A percentile compares a stretch with the other conserved stretches of the same genome.
Conservation (phyloP, 1,140 invertebrate genomes). For the Ceratoteleas bidentatus region DNA sequence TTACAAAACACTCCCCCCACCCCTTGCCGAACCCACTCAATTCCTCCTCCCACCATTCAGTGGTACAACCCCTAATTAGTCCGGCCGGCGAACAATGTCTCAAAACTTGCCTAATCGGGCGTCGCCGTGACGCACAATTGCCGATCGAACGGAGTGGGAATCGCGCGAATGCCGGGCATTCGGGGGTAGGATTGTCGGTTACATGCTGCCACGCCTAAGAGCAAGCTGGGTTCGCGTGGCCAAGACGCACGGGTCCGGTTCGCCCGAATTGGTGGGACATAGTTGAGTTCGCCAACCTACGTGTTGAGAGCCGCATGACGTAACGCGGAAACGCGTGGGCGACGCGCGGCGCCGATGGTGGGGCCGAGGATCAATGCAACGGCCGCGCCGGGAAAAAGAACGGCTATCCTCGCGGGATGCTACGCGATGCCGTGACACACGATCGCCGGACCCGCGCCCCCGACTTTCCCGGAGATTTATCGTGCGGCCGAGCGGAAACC, state of each 20-base stretch:
- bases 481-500: conserved; percentile 45
- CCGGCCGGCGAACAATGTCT: too few relatives aligned
- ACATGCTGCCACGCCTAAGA: background rate
- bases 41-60: too few relatives aligned
- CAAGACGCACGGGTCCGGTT: background rate
- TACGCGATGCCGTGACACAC: conserved; percentile 66
- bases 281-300: conserved; percentile 74
- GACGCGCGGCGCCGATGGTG: conserved; percentile 44
- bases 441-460: conserved; percentile 47
- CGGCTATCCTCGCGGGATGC: conserved; percentile 75
- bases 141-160: too few relatives aligned
- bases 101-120: too few relatives aligned
- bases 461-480: conserved; percentile 54
- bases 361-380: conserved; percentile 75
- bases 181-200: background rate
- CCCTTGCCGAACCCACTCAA: too few relatives aligned
- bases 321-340: conserved; percentile 65
- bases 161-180: background rate
- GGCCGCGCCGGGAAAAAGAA: conserved; percentile 67
- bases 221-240: too few relatives aligned
- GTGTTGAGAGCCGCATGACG: conserved; percentile 75
- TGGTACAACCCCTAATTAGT: too few relatives aligned
- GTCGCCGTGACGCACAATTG: too few relatives aligned
- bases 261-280: conserved; percentile 17
- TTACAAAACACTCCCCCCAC: too few relatives aligned